Evolutionary conservation across 2,113 vertebrate species (phyloP).

Genomic region (Columba livia): DNA sequence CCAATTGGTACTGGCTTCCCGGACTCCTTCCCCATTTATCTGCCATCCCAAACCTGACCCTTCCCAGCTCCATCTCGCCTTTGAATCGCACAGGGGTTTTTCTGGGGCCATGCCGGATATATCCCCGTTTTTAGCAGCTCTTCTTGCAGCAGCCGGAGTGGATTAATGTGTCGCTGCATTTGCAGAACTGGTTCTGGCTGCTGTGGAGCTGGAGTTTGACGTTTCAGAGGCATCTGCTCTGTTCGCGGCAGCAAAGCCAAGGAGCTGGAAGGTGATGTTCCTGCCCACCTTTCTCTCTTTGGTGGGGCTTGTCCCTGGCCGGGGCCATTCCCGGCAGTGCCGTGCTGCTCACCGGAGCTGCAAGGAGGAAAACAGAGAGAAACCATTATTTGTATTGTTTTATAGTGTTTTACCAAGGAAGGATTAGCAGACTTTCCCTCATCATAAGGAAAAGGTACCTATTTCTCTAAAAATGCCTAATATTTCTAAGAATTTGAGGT

Average conservation of each 20-base stretch:
- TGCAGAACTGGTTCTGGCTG: neutral
- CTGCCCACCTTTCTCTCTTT: neutral
- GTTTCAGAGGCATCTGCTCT: neutral
- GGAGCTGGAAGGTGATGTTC: neutral
- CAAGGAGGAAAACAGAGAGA: neutral
- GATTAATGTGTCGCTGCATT: neutral
- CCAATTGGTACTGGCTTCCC: neutral
- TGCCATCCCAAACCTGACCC: neutral
- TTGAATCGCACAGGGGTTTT: neutral
- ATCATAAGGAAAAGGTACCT: neutral
- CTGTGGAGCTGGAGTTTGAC: neutral
- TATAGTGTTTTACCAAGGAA: neutral
- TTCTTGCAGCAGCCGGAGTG: accelerated
- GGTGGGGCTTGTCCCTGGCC: neutral
- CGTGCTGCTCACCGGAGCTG: accelerated
- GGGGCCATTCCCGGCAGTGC: neutral
- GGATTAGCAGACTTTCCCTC: neutral
- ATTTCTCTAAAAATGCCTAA: neutral
- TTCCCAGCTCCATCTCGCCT: neutral
- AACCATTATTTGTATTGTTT: neutral
- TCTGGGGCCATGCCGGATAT: neutral
- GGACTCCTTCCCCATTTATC: neutral
- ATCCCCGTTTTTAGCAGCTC: neutral
- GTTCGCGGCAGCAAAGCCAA: neutral
- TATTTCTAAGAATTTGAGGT: neutral